Base-by-base conservation (phyloP, 2,113 vertebrate genomes). In the Corydoras maculifer region DNA sequence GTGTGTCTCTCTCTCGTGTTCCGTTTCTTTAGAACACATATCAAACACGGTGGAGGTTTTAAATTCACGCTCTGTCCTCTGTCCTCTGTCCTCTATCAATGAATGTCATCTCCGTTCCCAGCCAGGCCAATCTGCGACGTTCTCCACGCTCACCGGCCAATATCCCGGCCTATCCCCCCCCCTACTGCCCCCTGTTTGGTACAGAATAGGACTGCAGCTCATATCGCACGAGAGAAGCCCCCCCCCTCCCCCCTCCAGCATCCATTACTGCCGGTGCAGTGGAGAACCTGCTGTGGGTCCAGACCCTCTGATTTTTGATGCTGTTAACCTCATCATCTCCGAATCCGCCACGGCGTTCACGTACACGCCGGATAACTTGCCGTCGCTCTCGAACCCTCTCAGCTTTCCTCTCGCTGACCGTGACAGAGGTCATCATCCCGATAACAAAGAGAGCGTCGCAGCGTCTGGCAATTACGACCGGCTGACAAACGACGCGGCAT, bases 71-170 rank as follows among this genome's bases (percentile, higher is more conserved):
- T 62, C 48, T 30, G 50, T 25, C 18, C 18, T 25, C 18, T 25
- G 18, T 25, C 18, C 18, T 25, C 18, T 25, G 18, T n/a, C n/a
- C n/a, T n/a, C n/a, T 86, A 80, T 68, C 80, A 79, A 85, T 87
- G 89, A 87, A 80, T 89, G 84, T 79, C 76, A 87, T 82, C 78
- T 80, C 75, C 72, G 84, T 87, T 84, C 86, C 82, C 82, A 74
- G 86, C 78, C 82, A 80, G 84, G 84, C 77, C 77, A 87, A 79
- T 88, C 86, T 88, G 69, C 31, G 81, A 80, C 68, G 78, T 91
- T 90, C 88, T 82, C 80, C 79, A 83, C 84, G 81, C 82, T 77
- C 75, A 75, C 81, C 77, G 80, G 73, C 35, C 43, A 78, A 75
- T 82, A 88, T 86, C 86, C 81, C 78, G 83, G 76, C 79, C 82